A percentile compares a stretch with the other conserved stretches of the same genome.
phyloP scores from a whole-genome alignment of 2,113 vertebrate genomes.

The Silurus asotus region DNA sequence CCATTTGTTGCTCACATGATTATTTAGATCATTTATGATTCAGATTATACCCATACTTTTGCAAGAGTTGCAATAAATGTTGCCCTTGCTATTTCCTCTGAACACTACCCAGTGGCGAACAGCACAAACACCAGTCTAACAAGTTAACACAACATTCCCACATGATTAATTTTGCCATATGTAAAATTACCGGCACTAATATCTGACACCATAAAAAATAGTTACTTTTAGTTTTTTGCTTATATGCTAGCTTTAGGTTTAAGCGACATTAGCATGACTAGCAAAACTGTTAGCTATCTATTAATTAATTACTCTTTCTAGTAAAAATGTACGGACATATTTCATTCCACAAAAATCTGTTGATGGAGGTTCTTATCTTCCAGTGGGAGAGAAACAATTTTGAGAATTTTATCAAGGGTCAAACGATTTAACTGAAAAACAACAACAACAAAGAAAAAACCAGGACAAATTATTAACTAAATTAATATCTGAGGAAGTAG shows the following conservation, averaged over 20 bases:
- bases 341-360: not conserved
- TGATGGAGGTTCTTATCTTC: not conserved
- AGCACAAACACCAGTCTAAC: constrained; percentile 6
- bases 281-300: not conserved
- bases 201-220: not conserved
- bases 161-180: not conserved
- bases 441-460: not conserved
- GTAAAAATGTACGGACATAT: not conserved
- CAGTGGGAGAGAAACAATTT: not conserved
- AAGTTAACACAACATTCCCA: constrained; percentile 6
- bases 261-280: not conserved
- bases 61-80: not conserved
- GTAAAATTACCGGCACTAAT: not conserved
- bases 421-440: not conserved
- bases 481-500: not conserved
- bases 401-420: not conserved
- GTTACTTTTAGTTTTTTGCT: not conserved
- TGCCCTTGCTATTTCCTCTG: not conserved
- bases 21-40: not conserved
- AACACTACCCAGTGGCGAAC: not conserved
- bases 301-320: not conserved
- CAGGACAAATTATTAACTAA: not conserved
- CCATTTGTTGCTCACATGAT: not conserved
- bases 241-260: not conserved
- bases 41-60: not conserved